Base-by-base conservation (phyloP, 2,888 invertebrate genomes). In the Torymus auratus region DNA sequence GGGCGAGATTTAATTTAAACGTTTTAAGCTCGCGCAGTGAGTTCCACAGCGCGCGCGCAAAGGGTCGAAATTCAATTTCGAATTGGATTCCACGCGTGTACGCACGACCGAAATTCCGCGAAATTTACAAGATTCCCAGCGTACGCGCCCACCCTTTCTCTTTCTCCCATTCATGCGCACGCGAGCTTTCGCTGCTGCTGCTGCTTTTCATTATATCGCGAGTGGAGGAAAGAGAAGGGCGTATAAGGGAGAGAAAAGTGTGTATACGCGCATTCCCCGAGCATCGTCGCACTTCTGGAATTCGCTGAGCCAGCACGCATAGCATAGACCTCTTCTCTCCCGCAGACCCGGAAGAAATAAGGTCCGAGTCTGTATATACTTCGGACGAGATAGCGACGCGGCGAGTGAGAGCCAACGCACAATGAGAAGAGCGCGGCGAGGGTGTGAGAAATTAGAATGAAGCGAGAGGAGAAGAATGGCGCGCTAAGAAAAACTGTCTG, bases 21-120 rank as follows among this genome's bases (percentile, higher is more conserved):
- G 78, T 68, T 67, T 78, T 72, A 55, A 73, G 62, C 41, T 41
- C 41, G 41, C 41, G 41, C 41, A 41, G 41, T 41, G 41, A 41
- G 41, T 41, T 41, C 41, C 41, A 41, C 41, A 28, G 28, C 28
- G 17, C 13, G 4, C 12, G 12, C 4, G 68, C 23, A 65, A 60
- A 71, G 70, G 75, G 69, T 64, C 73, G 64, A 78, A 81, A 81
- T 81, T 74, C 78, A 81, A 81, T 81, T 81, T 81, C 78, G 69
- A 81, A 78, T 81, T 62, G 74, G 68, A 81, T 72, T 72, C 73
- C 72, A 56, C 62, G 64, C 73, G 56, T 56, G 56, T 53, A 50
- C 62, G 72, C 68, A 65, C 58, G 53, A 64, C 56, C 60, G 65
- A 62, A 78, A 81, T 81, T 78, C 78, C 62, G 52, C 78, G 28